Conservation (phyloP, 1,140 invertebrate species). For the Yoshiicerus persimilis region DNA sequence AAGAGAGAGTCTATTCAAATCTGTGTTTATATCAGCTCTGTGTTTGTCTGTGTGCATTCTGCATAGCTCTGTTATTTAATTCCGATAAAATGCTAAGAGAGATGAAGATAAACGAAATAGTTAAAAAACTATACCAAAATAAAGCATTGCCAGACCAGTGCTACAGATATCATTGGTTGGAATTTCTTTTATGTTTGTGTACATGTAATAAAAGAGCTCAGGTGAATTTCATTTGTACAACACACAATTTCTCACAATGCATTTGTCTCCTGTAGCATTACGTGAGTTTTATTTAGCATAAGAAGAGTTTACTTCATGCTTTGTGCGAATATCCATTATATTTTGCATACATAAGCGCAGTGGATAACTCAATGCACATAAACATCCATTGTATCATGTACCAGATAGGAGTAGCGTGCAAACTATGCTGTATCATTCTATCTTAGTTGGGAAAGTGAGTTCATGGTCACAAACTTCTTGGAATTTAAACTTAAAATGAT, state of each 20-base stretch:
- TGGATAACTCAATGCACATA: background rate
- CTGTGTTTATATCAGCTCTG: background rate
- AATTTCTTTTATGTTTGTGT: background rate
- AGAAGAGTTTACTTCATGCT: background rate
- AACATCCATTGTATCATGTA: background rate
- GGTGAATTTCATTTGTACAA: background rate
- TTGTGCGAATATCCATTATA: background rate
- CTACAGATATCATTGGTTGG: background rate
- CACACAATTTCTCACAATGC: background rate
- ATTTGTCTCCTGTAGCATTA: background rate
- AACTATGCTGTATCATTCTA: background rate
- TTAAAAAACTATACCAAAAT: background rate
- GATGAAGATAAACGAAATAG: background rate
- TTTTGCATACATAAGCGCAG: background rate
- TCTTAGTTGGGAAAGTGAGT: conserved; percentile 7
- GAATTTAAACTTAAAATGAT: background rate
- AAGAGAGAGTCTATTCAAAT: background rate
- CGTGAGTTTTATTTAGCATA: background rate
- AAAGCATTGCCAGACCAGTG: background rate
- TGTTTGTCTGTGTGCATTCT: no score
- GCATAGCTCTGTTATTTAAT: background rate
- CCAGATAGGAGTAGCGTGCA: background rate
- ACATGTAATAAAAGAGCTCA: background rate
- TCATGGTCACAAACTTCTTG: conserved; percentile 13
- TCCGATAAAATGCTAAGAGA: background rate